Percentiles rank a stretch among this genome's conserved stretches.
Evolutionary conservation across 2,797 vertebrate genomes (phyloP).

Genomic region (Sebastolobus alascanus): DNA sequence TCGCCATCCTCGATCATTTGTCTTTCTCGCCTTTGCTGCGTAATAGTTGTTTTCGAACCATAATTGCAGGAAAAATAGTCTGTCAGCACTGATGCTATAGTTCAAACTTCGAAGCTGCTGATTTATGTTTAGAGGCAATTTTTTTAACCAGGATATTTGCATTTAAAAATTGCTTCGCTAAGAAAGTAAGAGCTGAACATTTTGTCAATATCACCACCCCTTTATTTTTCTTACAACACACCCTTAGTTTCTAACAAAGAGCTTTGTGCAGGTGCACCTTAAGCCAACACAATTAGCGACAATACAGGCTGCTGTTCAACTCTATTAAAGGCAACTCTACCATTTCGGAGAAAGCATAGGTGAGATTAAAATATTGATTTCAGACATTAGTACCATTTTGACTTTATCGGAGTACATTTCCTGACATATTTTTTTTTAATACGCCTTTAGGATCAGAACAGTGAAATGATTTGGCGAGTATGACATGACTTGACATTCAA

Average conservation of each 20-base stretch:
- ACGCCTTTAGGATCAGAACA: constrained; percentile 11
- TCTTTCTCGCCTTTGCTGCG: constrained; percentile 38
- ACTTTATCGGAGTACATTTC: constrained; percentile 1
- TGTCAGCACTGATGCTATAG: constrained; percentile 10
- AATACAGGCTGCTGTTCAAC: neutral
- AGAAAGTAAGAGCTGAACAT: constrained; percentile 19
- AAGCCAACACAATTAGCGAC: neutral
- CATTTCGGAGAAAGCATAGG: constrained; percentile 5
- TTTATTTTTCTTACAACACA: neutral
- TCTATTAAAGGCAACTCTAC: neutral
- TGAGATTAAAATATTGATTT: constrained; percentile 42
- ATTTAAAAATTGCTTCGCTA: constrained; percentile 21
- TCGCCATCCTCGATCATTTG: constrained; percentile 54
- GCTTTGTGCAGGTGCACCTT: neutral
- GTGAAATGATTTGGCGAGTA: constrained; percentile 30
- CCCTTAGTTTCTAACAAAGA: neutral
- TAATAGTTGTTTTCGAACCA: constrained; percentile 37
- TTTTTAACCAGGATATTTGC: constrained; percentile 6
- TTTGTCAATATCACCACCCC: neutral
- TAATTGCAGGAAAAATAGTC: constrained; percentile 27
- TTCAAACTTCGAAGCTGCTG: constrained; percentile 27
- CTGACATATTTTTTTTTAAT: constrained; percentile 24
- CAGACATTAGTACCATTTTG: constrained; percentile 8
- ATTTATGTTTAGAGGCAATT: constrained; percentile 25
- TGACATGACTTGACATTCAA: constrained; percentile 43